These are phyloP conservation scores for Zosterops japonicus DNA, from an alignment of 2,113 vertebrate genomes.

Conservation along the genomic window DNA sequence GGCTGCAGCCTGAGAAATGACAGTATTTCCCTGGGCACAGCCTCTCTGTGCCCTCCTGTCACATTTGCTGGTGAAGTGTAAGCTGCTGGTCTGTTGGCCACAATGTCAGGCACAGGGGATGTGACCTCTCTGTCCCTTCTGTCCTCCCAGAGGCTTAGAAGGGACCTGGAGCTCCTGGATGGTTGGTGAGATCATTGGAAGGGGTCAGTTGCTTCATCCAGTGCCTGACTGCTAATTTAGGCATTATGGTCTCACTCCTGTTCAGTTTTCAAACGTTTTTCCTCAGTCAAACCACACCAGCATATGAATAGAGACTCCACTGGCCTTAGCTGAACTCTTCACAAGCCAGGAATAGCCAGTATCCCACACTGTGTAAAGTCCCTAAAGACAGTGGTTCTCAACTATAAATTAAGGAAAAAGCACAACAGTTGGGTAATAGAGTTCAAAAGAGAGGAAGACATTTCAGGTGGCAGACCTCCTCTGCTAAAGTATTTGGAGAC, in stretches of 20 bases:
- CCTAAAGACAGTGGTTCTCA: neutral
- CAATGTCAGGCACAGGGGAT: neutral
- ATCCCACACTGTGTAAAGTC: neutral
- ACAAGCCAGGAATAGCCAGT: neutral
- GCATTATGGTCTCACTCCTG: neutral
- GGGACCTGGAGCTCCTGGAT: neutral
- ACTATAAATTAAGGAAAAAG: neutral
- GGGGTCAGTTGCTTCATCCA: neutral
- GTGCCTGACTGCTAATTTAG: constrained; percentile 4
- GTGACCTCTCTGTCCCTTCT: neutral
- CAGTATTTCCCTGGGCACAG: neutral
- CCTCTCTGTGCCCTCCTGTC: neutral
- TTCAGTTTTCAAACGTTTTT: constrained; percentile 8
- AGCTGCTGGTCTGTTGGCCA: neutral
- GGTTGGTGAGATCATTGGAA: neutral
- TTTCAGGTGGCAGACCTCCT: neutral
- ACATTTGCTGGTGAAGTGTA: neutral
- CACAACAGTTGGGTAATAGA: neutral
- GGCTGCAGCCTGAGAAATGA: neutral
- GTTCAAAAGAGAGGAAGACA: neutral
- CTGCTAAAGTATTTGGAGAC: neutral
- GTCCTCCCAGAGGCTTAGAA: neutral
- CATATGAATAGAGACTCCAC: neutral
- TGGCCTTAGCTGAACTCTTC: constrained; percentile 30
- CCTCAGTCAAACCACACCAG: neutral